phyloP scores from a whole-genome alignment of 2,888 invertebrate species.

The Noctua janthe region DNA sequence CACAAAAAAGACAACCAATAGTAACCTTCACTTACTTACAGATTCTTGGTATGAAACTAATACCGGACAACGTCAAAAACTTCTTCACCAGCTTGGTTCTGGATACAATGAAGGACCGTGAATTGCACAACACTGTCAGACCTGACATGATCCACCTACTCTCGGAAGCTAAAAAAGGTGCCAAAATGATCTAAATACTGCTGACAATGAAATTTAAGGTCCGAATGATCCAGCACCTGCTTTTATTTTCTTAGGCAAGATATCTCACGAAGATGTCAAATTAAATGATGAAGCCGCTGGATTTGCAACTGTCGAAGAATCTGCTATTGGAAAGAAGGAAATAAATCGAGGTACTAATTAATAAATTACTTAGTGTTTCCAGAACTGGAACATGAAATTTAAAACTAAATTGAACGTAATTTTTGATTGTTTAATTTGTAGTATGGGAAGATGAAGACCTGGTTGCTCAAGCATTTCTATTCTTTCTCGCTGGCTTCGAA shows the following conservation, averaged over 20 bases:
- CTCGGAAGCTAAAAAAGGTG: constrained; percentile 88
- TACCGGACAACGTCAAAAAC: constrained; percentile 56
- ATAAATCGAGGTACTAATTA: constrained; percentile 72
- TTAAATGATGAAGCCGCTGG: constrained; percentile 75
- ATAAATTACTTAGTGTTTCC: background rate
- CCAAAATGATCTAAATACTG: background rate
- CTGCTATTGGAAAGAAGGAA: constrained; percentile 75
- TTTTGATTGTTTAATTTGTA: constrained; percentile 33
- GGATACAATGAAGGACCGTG: constrained; percentile 81
- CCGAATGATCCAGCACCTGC: background rate
- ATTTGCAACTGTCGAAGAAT: constrained; percentile 85
- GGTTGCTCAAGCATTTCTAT: constrained; percentile 76
- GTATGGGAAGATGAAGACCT: constrained; percentile 75
- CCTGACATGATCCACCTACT: constrained; percentile 90
- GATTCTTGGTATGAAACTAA: constrained; percentile 68
- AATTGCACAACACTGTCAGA: constrained; percentile 79
- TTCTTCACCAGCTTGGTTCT: constrained; percentile 81
- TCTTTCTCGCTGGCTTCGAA: constrained; percentile 80
- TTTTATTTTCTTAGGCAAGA: constrained; percentile 54
- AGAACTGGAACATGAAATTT: background rate
- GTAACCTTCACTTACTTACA: constrained; percentile 39
- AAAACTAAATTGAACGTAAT: background rate
- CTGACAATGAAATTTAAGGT: too few species aligned
- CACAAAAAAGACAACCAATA: background rate
- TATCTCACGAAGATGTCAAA: constrained; percentile 72